Evolutionary conservation across 2,113 vertebrate species (phyloP).

Genomic region (Eonycteris spelaea): DNA sequence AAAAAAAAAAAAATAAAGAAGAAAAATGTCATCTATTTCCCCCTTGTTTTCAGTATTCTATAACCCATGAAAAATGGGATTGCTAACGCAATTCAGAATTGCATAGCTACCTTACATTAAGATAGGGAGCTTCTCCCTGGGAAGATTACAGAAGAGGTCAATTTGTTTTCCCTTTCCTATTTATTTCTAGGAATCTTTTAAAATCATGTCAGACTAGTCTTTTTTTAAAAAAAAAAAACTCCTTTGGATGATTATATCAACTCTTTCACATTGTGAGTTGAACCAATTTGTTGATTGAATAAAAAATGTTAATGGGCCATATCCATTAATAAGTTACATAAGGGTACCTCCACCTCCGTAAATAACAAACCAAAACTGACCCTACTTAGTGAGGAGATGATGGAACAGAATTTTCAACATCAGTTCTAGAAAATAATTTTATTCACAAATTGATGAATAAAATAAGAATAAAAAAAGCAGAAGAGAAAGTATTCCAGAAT

Average conservation of each 20-base stretch:
- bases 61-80: conserved; percentile 6
- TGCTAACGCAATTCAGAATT: conserved; percentile 12
- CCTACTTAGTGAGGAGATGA: not conserved
- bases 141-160: not conserved
- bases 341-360: not conserved
- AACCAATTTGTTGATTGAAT: not conserved
- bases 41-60: not conserved
- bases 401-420: not conserved
- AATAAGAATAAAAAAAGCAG: not conserved
- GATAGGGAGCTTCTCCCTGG: not conserved
- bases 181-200: conserved; percentile 38
- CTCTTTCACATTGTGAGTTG: not conserved
- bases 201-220: conserved; percentile 18
- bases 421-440: not conserved
- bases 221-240: not conserved
- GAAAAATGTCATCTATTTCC: not conserved
- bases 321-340: not conserved
- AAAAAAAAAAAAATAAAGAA: too few relatives aligned
- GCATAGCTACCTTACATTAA: not conserved
- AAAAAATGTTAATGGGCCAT: not conserved
- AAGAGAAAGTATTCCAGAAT: not conserved
- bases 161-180: not conserved
- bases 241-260: not conserved
- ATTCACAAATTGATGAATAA: not conserved
- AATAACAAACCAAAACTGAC: not conserved